Evolutionary conservation across 2,888 invertebrate genomes (phyloP).

Genomic region (Leistus spinibarbis): DNA sequence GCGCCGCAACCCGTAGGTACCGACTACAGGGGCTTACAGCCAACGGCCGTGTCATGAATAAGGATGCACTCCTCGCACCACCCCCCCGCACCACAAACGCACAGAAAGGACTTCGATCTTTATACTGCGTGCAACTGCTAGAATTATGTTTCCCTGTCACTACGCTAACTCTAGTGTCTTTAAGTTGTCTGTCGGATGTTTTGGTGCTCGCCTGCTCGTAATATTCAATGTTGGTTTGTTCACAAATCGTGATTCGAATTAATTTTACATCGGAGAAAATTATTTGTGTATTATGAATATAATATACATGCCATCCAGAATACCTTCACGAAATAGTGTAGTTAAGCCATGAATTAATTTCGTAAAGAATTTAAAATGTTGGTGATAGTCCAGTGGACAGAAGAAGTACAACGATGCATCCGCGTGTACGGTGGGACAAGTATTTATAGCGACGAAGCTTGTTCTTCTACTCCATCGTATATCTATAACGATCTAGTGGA

Average conservation of each 20-base stretch:
- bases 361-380: no score
- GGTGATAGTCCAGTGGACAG: no score
- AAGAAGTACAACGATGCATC: not conserved
- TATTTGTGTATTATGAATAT: not conserved
- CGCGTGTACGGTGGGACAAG: not conserved
- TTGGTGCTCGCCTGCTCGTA: not conserved
- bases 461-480: slow-evolving; percentile 5
- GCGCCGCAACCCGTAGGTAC: slow-evolving; percentile 20
- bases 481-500: not conserved
- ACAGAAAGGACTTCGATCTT: slow-evolving; percentile 3
- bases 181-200: not conserved
- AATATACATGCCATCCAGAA: no score
- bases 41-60: slow-evolving; percentile 26
- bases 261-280: not conserved
- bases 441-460: slow-evolving; percentile 4
- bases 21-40: slow-evolving; percentile 23
- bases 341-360: no score
- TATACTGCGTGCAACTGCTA: not conserved
- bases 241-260: not conserved
- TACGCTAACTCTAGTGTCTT: not conserved
- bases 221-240: not conserved
- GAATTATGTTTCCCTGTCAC: slow-evolving; percentile 8
- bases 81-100: not conserved
- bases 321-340: no score
- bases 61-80: slow-evolving; percentile 21